Evolutionary conservation across 2,113 vertebrate species (phyloP).

Genomic region (Ahaetulla prasina): DNA sequence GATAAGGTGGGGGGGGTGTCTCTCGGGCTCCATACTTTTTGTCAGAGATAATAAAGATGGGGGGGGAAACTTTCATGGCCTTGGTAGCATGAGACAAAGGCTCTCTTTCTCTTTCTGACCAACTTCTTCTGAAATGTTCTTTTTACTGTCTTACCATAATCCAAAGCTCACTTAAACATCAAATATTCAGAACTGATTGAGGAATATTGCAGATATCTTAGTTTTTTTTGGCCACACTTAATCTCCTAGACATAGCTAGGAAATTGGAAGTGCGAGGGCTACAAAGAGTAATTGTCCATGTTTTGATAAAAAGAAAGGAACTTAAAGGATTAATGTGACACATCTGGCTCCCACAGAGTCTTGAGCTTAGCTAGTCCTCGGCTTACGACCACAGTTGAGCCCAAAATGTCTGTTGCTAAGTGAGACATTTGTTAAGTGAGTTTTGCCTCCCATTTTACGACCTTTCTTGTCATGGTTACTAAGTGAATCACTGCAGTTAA

Average conservation of each 20-base stretch:
- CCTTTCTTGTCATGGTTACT: no score
- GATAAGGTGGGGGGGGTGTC: slow-evolving; percentile 42
- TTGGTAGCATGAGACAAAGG: slow-evolving; percentile 34
- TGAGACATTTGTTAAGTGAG: no score
- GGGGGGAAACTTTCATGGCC: slow-evolving; percentile 44
- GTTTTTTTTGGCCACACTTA: background rate
- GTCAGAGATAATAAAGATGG: slow-evolving; percentile 43
- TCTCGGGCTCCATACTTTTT: slow-evolving; percentile 34
- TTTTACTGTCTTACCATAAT: background rate
- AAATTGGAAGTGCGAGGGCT: background rate
- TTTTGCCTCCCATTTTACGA: no score
- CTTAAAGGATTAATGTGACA: background rate
- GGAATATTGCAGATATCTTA: background rate
- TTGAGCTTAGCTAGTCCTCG: no score
- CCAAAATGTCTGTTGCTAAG: no score
- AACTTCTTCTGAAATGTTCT: slow-evolving; percentile 3
- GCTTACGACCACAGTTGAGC: no score
- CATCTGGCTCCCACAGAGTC: background rate
- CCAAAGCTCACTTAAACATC: background rate
- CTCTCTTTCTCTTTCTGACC: slow-evolving; percentile 28
- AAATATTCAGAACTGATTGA: slow-evolving; percentile 3
- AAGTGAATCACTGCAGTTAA: background rate
- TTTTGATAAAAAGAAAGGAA: background rate
- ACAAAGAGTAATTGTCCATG: background rate
- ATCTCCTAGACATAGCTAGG: background rate